Evolutionary conservation across 2,113 vertebrate genomes (phyloP), one percentile per base, ranked within the genome.

Genomic region (Microcebus ravelobensis): DNA sequence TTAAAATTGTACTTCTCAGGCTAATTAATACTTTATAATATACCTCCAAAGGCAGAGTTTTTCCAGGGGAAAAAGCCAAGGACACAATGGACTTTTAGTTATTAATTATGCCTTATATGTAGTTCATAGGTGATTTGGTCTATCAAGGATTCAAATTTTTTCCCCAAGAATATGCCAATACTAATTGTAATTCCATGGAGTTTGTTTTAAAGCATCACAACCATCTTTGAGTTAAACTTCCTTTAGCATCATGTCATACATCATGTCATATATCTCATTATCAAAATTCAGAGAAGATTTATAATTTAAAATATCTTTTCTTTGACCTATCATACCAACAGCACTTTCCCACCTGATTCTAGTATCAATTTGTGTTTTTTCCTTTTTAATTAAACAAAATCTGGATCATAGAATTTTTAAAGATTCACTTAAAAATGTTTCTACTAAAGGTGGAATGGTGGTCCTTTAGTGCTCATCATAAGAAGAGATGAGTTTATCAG

Each of bases 1-100:
- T 89, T 96, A 94, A 92, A 92, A 92, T 23, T 83, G 29, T 11
- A 87, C 61, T 90, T 94, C 20, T 87, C 10, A 85, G 80, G 77
- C 67, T 63, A 48, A 77, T 92, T 92, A 70, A 90, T 67, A 79
- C 31, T 45, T 89, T 45, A 52, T 67, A 67, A 77, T 63, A 31
- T 87, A 45, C 23, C 39, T 87, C 61, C 23, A 95, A 82, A 18
- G 25, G 8, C 21, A 77, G 73, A 88, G 5, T 70, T 89, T 91
- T n/a, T 63, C 50, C 8, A 34, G 39, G n/a, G 29, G 39, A 42
- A 79, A 61, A 68, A 2, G 6, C 45, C 57, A 67, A 92, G 36
- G 74, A 71, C 13, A 91, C 91, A 95, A 86, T 45, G 1, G 42
- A 55, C 13, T 8, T 42, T 96, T 77, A 84, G 61, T 50, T 88